Evolutionary conservation across 2,113 vertebrate species (phyloP).

Genomic region (Ivindomyrus marchei): DNA sequence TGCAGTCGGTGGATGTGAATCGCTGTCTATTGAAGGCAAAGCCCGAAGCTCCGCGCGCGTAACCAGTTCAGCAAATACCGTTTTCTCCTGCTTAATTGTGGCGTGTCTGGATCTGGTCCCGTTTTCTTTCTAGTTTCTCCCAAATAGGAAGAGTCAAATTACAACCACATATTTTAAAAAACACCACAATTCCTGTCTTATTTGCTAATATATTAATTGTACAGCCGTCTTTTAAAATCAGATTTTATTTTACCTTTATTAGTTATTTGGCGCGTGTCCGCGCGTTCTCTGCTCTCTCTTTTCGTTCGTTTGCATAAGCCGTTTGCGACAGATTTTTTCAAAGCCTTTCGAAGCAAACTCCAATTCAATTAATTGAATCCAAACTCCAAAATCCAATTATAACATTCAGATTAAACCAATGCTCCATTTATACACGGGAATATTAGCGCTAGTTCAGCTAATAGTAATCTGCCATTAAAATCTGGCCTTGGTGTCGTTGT

Average conservation of each 20-base stretch:
- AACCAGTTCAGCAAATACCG: constrained; percentile 56
- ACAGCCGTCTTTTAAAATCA: neutral
- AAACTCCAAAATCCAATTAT: constrained; percentile 2
- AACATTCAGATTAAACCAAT: neutral
- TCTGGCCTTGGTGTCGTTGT: neutral
- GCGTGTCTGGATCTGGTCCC: constrained; percentile 37
- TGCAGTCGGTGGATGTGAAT: constrained; percentile 51
- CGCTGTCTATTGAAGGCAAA: constrained; percentile 54
- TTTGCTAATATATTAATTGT: neutral
- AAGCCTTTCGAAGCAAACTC: neutral
- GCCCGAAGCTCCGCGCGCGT: neutral
- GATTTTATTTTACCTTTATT: neutral
- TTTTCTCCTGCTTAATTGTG: constrained; percentile 26
- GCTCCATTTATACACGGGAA: neutral
- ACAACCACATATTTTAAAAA: neutral
- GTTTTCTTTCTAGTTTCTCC: constrained; percentile 28
- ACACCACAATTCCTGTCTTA: neutral
- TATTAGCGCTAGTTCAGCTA: neutral
- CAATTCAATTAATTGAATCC: neutral
- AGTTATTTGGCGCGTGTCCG: neutral
- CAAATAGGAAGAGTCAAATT: neutral
- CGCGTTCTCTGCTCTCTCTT: neutral
- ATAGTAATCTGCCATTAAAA: neutral
- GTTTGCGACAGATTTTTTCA: neutral
- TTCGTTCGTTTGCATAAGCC: neutral